Percentiles rank a stretch among this genome's conserved stretches.
Conservation (phyloP, 2,888 invertebrate genomes). For the Julus scanicus region DNA sequence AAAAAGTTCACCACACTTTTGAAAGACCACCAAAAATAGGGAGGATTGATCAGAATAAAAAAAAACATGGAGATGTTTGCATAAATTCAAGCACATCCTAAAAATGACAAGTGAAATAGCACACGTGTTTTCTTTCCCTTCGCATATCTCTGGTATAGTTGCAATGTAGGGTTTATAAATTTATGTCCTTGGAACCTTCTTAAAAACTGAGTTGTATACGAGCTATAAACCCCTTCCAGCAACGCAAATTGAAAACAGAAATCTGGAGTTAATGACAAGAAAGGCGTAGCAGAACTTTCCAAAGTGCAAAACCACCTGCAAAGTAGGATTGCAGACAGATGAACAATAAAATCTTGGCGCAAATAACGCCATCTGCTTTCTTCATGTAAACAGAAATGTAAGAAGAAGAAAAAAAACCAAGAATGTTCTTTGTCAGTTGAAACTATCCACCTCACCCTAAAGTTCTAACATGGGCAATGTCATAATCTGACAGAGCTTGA, state of each 20-base stretch:
- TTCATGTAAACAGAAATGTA: background rate
- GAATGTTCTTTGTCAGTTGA: conserved; percentile 18
- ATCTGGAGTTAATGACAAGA: background rate
- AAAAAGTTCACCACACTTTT: conserved; percentile 7
- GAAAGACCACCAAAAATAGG: background rate
- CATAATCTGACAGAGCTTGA: background rate
- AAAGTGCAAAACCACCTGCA: conserved; percentile 43
- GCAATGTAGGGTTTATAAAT: background rate
- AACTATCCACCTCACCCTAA: conserved; percentile 6
- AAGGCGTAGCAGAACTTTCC: background rate
- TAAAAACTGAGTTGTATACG: background rate
- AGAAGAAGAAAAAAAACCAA: background rate
- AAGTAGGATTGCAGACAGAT: background rate
- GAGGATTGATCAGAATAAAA: conserved; percentile 27
- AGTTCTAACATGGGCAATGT: background rate
- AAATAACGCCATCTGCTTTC: background rate
- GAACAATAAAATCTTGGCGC: background rate
- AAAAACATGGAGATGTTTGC: background rate
- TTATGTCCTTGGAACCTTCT: conserved; percentile 19
- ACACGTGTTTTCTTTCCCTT: conserved; percentile 23
- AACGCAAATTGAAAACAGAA: background rate
- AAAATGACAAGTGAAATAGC: conserved; percentile 21
- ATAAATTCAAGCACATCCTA: conserved; percentile 31
- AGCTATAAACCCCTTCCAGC: background rate
- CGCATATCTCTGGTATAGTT: background rate